A percentile compares a stretch with the other conserved stretches of the same genome.
phyloP scores from a whole-genome alignment of 1,140 invertebrate genomes.

The Bombus affinis region DNA sequence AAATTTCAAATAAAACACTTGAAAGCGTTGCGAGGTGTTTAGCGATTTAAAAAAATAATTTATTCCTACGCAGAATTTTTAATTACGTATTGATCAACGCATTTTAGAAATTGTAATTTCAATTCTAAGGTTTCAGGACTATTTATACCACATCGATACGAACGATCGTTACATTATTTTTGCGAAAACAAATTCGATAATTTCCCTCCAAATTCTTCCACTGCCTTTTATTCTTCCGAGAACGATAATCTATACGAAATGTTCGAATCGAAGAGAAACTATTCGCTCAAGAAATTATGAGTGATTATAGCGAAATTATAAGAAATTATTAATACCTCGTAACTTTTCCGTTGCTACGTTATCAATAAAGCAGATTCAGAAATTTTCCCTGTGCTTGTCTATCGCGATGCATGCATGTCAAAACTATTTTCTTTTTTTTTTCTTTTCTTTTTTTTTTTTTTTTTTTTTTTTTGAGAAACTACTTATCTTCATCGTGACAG shows the following conservation, averaged over 20 bases:
- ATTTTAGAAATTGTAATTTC: neutral
- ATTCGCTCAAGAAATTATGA: too few species aligned
- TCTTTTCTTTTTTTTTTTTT: neutral
- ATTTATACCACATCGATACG: neutral
- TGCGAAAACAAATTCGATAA: neutral
- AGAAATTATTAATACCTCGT: too few species aligned
- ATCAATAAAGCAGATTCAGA: neutral
- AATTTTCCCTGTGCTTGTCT: neutral
- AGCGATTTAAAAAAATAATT: too few species aligned
- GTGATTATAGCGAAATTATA: too few species aligned
- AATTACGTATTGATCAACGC: too few species aligned
- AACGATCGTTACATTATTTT: neutral
- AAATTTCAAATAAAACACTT: too few species aligned
- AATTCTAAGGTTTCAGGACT: neutral
- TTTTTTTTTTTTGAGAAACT: neutral
- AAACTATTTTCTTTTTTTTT: neutral
- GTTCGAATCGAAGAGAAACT: too few species aligned
- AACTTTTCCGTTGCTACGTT: neutral
- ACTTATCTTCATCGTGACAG: constrained; percentile 9
- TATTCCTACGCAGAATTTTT: too few species aligned
- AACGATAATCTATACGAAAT: too few species aligned
- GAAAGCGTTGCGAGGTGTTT: too few species aligned
- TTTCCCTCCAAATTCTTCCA: neutral
- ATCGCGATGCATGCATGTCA: neutral
- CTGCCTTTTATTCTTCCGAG: too few species aligned